Percentiles rank a stretch among this genome's conserved stretches.
These are phyloP conservation scores for Lepidocolaptes lacrymiger DNA, from an alignment of 2,797 vertebrate genomes.

Conservation along the genomic window DNA sequence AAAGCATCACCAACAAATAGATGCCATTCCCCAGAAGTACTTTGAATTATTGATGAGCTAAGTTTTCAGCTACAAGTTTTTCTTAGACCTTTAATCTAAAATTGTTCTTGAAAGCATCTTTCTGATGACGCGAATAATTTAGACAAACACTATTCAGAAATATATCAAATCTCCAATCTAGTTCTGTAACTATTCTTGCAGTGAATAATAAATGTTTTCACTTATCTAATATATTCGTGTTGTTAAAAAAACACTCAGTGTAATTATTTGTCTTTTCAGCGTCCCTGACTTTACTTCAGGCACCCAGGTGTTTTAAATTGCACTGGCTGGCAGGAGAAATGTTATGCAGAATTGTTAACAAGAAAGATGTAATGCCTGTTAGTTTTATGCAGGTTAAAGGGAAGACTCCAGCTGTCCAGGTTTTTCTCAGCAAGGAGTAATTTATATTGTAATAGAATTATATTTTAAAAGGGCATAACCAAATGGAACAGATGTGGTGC, in stretches of 20 bases:
- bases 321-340: background rate
- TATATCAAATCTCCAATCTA: background rate
- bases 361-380: background rate
- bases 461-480: background rate
- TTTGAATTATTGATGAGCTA: background rate
- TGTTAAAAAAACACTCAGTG: background rate
- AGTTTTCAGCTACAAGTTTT: background rate
- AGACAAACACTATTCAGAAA: background rate
- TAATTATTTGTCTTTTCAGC: background rate
- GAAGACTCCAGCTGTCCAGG: background rate
- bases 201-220: background rate
- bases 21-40: background rate
- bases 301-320: background rate
- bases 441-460: background rate
- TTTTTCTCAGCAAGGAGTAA: background rate
- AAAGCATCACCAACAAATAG: background rate
- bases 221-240: background rate
- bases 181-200: background rate
- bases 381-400: background rate
- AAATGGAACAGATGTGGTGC: background rate
- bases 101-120: background rate
- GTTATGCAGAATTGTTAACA: background rate
- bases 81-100: background rate
- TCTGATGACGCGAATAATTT: background rate
- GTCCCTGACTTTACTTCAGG: background rate